phyloP scores from a whole-genome alignment of 2,888 invertebrate species.

The Kryphioiulus occultus region DNA sequence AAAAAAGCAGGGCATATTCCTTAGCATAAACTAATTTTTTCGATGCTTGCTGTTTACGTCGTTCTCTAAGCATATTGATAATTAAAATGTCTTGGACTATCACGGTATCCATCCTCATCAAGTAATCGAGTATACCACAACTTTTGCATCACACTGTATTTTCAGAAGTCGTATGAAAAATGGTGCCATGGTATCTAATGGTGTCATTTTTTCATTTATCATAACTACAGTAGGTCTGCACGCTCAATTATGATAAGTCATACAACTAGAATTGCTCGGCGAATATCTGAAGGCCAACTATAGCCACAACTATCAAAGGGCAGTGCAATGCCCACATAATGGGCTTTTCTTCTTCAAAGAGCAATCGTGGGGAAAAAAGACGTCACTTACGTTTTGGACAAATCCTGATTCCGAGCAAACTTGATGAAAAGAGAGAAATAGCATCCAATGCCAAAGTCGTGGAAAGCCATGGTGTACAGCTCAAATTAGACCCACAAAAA shows the following conservation, averaged over 20 bases:
- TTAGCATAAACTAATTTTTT: too few relatives aligned
- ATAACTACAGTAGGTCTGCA: background rate
- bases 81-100: too few relatives aligned
- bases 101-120: too few relatives aligned
- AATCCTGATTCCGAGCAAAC: background rate
- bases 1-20: too few relatives aligned
- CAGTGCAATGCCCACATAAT: constrained; percentile 26
- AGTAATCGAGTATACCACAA: too few relatives aligned
- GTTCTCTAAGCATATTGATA: too few relatives aligned
- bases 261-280: background rate
- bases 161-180: background rate
- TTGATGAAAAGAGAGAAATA: background rate
- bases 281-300: background rate
- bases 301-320: background rate
- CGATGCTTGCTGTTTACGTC: too few relatives aligned
- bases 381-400: background rate
- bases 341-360: background rate
- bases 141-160: background rate
- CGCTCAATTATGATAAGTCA: constrained; percentile 35
- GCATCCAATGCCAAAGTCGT: background rate
- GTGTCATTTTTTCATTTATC: constrained; percentile 2
- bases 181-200: background rate
- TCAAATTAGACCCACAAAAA: background rate
- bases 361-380: background rate
- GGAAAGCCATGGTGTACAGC: background rate